Evolutionary conservation across 2,797 vertebrate genomes (phyloP).

Genomic region (Lycodopsis pacificus): DNA sequence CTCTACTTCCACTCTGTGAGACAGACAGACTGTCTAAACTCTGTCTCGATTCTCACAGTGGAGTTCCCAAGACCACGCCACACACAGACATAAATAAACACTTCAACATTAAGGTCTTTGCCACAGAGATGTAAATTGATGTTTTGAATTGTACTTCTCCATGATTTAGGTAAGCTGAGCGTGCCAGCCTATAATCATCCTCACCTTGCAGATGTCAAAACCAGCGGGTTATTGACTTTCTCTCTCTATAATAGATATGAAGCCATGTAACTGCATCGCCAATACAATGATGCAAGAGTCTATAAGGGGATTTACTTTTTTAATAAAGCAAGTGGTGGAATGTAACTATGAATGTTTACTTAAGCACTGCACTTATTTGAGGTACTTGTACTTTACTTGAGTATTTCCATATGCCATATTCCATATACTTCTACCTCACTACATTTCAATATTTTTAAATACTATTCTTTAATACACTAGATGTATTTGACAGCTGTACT

Average conservation of each 20-base stretch:
- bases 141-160: constrained; percentile 62
- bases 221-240: constrained; percentile 3
- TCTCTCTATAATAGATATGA: not conserved
- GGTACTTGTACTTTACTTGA: not conserved
- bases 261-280: not conserved
- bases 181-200: constrained; percentile 59
- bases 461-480: not conserved
- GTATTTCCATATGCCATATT: not conserved
- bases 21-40: not conserved
- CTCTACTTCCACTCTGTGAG: too few relatives aligned
- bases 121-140: constrained; percentile 54
- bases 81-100: constrained; percentile 27
- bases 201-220: constrained; percentile 15
- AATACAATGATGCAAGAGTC: not conserved
- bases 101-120: constrained; percentile 8
- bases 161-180: constrained; percentile 71
- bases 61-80: not conserved
- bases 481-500: not conserved
- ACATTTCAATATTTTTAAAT: not conserved
- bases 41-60: not conserved
- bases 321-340: not conserved
- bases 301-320: not conserved
- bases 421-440: not conserved
- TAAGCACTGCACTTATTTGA: not conserved
- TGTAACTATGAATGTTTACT: not conserved